Evolutionary conservation across 1,140 invertebrate species (phyloP).

Genomic region (Drosophila cardini): DNA sequence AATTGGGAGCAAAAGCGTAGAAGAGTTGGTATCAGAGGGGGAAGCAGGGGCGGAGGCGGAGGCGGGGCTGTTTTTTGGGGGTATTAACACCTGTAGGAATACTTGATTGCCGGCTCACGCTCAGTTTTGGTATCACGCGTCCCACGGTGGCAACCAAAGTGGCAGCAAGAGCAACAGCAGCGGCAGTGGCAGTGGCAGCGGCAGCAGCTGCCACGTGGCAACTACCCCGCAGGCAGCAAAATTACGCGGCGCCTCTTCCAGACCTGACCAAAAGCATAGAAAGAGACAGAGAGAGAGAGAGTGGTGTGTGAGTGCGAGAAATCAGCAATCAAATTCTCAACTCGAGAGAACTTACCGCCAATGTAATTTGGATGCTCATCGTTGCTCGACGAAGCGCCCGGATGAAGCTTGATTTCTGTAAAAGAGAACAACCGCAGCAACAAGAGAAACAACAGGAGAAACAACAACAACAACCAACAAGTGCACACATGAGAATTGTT

Average conservation of each 20-base stretch:
- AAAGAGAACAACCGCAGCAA: slow-evolving; percentile 37
- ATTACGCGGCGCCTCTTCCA: slow-evolving; percentile 68
- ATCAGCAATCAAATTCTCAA: slow-evolving; percentile 1
- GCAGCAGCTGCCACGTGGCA: slow-evolving; percentile 32
- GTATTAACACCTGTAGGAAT: slow-evolving; percentile 70
- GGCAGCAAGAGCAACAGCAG: slow-evolving; percentile 31
- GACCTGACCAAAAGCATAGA: slow-evolving; percentile 35
- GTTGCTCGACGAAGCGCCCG: slow-evolving; percentile 75
- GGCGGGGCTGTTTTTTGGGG: too few relatives aligned
- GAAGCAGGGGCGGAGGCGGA: slow-evolving; percentile 2
- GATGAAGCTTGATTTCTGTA: slow-evolving; percentile 84
- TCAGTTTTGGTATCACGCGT: slow-evolving; percentile 77
- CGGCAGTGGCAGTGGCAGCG: slow-evolving; percentile 14
- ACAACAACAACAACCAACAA: slow-evolving; percentile 40
- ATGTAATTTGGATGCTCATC: slow-evolving; percentile 83
- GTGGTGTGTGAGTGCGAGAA: neutral
- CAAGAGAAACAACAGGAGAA: slow-evolving; percentile 6
- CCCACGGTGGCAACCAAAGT: slow-evolving; percentile 36
- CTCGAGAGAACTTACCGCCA: slow-evolving; percentile 64
- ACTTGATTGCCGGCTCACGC: slow-evolving; percentile 76
- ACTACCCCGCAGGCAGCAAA: slow-evolving; percentile 27
- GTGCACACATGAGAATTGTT: slow-evolving; percentile 22
- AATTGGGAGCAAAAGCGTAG: slow-evolving; percentile 55
- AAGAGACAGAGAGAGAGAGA: neutral
- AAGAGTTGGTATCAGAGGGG: neutral